A percentile compares a stretch with the other conserved stretches of the same genome.
phyloP scores from a whole-genome alignment of 2,113 vertebrate species.

The Egretta garzetta region DNA sequence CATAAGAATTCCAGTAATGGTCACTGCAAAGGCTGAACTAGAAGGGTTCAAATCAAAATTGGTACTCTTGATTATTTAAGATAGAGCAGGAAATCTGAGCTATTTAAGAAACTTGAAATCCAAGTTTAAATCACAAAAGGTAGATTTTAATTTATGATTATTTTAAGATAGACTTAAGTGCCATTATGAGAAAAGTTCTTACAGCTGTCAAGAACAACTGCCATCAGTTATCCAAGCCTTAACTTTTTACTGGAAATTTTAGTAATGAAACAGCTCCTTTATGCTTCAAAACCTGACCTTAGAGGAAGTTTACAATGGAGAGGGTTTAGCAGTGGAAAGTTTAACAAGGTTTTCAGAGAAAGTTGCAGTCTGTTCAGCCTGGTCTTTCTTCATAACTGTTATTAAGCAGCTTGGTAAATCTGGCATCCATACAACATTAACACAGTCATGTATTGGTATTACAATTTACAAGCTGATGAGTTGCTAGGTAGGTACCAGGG shows the following conservation, averaged over 20 bases:
- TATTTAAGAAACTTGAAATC: neutral
- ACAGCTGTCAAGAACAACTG: neutral
- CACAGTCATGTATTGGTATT: neutral
- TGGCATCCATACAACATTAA: neutral
- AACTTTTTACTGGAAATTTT: neutral
- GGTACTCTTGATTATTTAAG: neutral
- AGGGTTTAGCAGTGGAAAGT: neutral
- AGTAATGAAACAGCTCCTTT: conserved; percentile 7
- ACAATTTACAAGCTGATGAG: neutral
- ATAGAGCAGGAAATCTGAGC: neutral
- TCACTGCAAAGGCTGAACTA: neutral
- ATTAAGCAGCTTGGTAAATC: neutral
- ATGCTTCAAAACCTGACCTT: neutral
- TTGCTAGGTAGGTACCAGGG: neutral
- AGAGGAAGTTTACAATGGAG: neutral
- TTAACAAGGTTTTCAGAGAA: conserved; percentile 2
- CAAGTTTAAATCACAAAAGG: neutral
- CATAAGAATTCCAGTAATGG: neutral
- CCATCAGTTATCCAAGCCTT: neutral
- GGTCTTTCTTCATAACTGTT: neutral
- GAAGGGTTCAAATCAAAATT: neutral
- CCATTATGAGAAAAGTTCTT: neutral
- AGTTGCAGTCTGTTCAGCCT: neutral
- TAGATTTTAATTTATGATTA: neutral
- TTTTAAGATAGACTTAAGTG: neutral